A percentile compares a stretch with the other conserved stretches of the same genome.
Conservation (phyloP, 2,797 vertebrate genomes). For the Acomys russatus region DNA sequence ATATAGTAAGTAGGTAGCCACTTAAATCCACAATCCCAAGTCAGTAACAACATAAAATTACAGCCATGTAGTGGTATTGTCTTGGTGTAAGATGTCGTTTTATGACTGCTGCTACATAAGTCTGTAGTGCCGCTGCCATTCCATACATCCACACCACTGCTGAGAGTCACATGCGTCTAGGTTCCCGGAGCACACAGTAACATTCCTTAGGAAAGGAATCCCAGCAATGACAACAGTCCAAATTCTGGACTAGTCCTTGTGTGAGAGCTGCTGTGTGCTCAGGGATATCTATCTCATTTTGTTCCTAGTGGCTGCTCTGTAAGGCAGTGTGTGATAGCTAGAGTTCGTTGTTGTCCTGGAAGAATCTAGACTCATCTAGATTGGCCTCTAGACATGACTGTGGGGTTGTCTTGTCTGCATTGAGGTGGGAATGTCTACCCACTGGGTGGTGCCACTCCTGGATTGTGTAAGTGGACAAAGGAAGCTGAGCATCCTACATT, state of each 20-base stretch:
- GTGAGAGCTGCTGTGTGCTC: background rate
- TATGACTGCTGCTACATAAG: background rate
- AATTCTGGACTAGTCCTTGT: background rate
- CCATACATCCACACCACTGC: background rate
- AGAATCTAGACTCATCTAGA: background rate
- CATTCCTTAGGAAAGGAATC: background rate
- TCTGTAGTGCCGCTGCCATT: background rate
- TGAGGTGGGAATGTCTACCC: background rate
- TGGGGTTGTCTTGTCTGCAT: background rate
- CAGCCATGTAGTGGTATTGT: slow-evolving; percentile 17
- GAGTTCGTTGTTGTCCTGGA: background rate
- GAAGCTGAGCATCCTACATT: background rate
- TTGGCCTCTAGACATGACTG: background rate
- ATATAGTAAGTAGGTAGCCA: background rate
- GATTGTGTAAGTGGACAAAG: background rate
- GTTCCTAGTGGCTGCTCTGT: background rate
- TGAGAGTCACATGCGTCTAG: background rate
- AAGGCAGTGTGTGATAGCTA: background rate
- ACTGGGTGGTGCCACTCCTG: background rate
- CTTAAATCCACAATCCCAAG: background rate
- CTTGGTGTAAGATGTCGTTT: background rate
- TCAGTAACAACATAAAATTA: slow-evolving; percentile 48
- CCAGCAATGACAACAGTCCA: background rate
- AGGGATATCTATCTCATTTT: background rate
- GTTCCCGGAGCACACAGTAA: background rate